Evolutionary conservation across 2,113 vertebrate genomes (phyloP).

Genomic region (Colaptes auratus): DNA sequence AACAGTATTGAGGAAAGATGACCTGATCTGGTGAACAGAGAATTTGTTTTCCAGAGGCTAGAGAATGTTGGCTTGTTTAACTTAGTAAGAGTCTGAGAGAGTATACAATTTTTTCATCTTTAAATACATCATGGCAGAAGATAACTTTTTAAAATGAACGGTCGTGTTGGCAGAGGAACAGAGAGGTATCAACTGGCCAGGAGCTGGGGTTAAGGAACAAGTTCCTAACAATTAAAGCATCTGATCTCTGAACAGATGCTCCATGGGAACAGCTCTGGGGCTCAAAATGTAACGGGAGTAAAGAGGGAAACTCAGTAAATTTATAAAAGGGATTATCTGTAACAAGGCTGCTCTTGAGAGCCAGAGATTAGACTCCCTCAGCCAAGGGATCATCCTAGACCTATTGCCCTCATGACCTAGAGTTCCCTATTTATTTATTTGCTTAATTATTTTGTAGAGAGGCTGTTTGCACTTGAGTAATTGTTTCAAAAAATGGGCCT

Average conservation of each 20-base stretch:
- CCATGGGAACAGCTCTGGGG: accelerated
- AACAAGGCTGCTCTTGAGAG: background rate
- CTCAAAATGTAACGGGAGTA: background rate
- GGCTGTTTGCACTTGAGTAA: background rate
- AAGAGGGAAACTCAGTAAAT: background rate
- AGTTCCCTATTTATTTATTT: background rate
- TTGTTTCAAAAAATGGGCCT: background rate
- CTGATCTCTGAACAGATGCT: background rate
- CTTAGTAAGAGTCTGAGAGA: background rate
- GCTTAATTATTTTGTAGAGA: background rate
- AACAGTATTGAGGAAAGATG: background rate
- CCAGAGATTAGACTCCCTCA: background rate
- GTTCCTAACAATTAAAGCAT: background rate
- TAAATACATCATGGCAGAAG: background rate
- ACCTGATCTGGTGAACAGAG: background rate
- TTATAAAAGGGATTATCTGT: background rate
- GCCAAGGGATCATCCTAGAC: background rate
- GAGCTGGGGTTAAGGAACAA: background rate
- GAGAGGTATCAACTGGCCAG: background rate
- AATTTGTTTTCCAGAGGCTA: background rate
- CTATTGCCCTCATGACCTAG: background rate
- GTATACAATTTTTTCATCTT: background rate
- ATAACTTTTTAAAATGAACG: background rate
- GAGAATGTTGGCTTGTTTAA: background rate
- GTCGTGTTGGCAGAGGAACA: background rate